A percentile compares a stretch with the other conserved stretches of the same genome.
These are phyloP conservation scores for Clarias fuscus DNA, from an alignment of 2,797 vertebrate species.

Conservation along the genomic window DNA sequence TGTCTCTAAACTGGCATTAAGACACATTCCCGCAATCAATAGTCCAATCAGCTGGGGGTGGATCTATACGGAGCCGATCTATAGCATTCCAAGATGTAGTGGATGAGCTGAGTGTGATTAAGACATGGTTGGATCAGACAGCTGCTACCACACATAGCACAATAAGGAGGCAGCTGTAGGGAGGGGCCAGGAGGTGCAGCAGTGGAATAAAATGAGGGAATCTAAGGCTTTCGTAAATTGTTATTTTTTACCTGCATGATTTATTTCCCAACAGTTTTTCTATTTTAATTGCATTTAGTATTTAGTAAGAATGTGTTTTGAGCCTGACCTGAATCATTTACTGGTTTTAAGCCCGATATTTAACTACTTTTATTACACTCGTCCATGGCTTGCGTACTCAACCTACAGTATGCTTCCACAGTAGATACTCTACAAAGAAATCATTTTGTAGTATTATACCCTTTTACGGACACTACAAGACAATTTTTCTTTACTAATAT, in stretches of 20 bases:
- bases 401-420: no score
- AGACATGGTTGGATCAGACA: constrained; percentile 21
- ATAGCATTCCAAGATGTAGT: constrained; percentile 26
- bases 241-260: background rate
- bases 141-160: background rate
- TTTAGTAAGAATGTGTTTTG: no score
- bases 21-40: constrained; percentile 39
- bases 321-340: no score
- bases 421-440: background rate
- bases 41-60: constrained; percentile 41
- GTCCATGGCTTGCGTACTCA: no score
- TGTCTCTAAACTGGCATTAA: constrained; percentile 43
- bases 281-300: background rate
- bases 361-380: no score
- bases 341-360: no score
- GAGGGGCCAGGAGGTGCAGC: background rate
- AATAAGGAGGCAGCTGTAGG: background rate
- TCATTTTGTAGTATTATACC: background rate
- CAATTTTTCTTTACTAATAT: background rate
- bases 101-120: constrained; percentile 42
- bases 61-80: constrained; percentile 41
- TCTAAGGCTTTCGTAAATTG: background rate
- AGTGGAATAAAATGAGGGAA: background rate
- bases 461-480: background rate
- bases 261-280: background rate